These are phyloP conservation scores for Camelus bactrianus DNA, from an alignment of 2,113 vertebrate species.

Conservation along the genomic window DNA sequence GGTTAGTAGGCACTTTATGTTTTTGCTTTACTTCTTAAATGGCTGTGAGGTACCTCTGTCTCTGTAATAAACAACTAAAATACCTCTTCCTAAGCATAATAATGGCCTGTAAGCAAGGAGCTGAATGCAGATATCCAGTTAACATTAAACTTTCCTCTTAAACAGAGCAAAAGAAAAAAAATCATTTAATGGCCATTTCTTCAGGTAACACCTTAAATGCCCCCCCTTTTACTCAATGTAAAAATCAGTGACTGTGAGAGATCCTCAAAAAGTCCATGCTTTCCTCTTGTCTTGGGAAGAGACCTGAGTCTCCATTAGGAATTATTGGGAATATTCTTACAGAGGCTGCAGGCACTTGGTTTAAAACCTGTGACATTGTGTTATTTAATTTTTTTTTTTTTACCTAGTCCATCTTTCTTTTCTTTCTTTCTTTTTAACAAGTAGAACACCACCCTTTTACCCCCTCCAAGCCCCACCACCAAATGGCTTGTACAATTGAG, in stretches of 20 bases:
- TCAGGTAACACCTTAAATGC: constrained; percentile 59
- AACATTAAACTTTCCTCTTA: constrained; percentile 80
- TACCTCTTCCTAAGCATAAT: constrained; percentile 48
- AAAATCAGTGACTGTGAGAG: constrained; percentile 60
- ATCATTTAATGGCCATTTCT: constrained; percentile 46
- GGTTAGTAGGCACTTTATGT: constrained; percentile 78
- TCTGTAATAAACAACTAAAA: constrained; percentile 74
- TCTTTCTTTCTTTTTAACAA: constrained; percentile 71
- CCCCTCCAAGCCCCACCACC: constrained; percentile 66
- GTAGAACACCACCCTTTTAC: constrained; percentile 67
- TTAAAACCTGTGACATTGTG: constrained; percentile 83
- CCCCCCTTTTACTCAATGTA: neutral
- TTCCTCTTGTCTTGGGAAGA: constrained; percentile 71
- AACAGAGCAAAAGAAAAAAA: constrained; percentile 37
- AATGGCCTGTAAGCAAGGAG: constrained; percentile 62
- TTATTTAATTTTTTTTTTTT: constrained; percentile 24
- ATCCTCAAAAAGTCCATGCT: constrained; percentile 55
- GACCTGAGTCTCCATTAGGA: constrained; percentile 64
- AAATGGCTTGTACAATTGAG: constrained; percentile 84
- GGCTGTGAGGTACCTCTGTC: constrained; percentile 53
- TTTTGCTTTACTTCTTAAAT: constrained; percentile 80
- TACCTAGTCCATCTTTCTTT: constrained; percentile 54
- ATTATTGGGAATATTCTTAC: constrained; percentile 69
- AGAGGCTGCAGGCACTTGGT: constrained; percentile 81
- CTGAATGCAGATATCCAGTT: constrained; percentile 68